These are phyloP conservation scores for Vulpes ferrilata DNA, from an alignment of 2,113 vertebrate genomes.

Conservation along the genomic window DNA sequence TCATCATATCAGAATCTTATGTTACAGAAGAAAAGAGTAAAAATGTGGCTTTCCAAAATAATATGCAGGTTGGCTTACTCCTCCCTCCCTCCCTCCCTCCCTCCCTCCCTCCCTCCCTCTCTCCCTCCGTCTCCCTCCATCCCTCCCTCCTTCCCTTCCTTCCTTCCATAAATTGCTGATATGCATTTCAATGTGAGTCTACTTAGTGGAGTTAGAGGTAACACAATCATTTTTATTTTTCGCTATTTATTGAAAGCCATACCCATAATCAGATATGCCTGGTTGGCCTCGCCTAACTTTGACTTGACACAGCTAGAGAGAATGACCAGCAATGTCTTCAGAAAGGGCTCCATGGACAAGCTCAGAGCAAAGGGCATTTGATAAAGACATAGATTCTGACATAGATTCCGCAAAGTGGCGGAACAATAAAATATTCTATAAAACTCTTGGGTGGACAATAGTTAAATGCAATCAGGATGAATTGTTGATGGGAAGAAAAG, in stretches of 20 bases:
- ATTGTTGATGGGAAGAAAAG: background rate
- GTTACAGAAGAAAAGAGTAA: background rate
- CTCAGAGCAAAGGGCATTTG: background rate
- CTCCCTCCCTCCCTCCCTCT: too few relatives aligned
- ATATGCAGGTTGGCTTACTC: background rate
- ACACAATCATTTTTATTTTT: background rate
- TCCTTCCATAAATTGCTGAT: background rate
- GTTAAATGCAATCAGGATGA: background rate
- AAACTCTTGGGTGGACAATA: background rate
- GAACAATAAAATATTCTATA: background rate
- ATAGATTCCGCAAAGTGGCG: background rate
- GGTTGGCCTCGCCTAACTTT: background rate
- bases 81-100: background rate
- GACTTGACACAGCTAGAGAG: background rate
- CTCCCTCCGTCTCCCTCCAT: background rate
- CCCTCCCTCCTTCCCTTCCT: background rate
- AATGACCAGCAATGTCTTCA: background rate
- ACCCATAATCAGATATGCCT: background rate
- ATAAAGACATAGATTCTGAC: accelerated
- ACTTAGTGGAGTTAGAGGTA: background rate
- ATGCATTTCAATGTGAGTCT: background rate
- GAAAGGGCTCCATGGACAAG: background rate
- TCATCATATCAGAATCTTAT: background rate
- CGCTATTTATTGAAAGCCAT: background rate
- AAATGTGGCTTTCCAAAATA: background rate